These are phyloP conservation scores for Hyles euphorbiae DNA, from an alignment of 1,140 invertebrate genomes.

Conservation along the genomic window DNA sequence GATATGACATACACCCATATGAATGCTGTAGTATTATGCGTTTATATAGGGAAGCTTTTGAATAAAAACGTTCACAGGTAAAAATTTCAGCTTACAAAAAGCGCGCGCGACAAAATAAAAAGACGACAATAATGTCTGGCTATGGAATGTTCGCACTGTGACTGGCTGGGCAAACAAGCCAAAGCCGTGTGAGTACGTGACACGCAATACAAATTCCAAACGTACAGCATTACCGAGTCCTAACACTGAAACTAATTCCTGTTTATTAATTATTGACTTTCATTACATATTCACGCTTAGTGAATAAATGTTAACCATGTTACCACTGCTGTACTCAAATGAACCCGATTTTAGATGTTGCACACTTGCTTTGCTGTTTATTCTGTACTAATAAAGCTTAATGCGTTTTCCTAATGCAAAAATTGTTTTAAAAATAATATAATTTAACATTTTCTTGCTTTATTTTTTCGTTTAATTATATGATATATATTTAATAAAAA, in stretches of 20 bases:
- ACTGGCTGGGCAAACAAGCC: slow-evolving; percentile 39
- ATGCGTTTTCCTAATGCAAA: no score
- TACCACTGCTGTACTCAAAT: background rate
- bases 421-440: no score
- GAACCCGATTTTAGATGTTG: no score
- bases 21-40: background rate
- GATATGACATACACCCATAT: background rate
- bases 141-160: slow-evolving; percentile 30
- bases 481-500: no score
- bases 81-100: background rate
- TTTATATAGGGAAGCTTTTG: no score
- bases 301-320: background rate
- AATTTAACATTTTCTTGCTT: no score
- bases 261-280: slow-evolving; percentile 12
- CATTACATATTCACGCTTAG: slow-evolving; percentile 8
- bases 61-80: no score
- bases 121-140: slow-evolving; percentile 24
- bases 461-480: no score
- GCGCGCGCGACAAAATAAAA: slow-evolving; percentile 4
- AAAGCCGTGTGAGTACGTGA: slow-evolving; percentile 39
- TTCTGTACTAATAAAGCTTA: no score
- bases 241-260: slow-evolving; percentile 13
- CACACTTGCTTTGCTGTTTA: no score
- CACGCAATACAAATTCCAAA: slow-evolving; percentile 25
- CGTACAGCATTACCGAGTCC: slow-evolving; percentile 7